These are phyloP conservation scores for Megalopta genalis DNA, from an alignment of 1,140 invertebrate species.

Conservation along the genomic window DNA sequence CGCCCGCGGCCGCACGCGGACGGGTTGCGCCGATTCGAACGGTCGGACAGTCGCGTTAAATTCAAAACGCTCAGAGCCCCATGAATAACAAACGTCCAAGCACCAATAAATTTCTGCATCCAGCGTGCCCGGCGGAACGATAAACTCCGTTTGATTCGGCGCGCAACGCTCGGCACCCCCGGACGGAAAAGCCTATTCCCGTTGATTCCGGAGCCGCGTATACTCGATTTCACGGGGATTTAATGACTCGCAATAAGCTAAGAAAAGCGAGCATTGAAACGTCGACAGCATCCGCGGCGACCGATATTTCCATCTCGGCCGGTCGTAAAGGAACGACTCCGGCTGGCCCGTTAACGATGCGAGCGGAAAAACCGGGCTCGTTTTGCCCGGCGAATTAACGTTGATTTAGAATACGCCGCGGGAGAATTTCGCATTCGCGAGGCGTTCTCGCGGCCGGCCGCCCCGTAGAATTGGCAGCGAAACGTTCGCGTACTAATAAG, in stretches of 20 bases:
- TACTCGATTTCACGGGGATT: too few relatives aligned
- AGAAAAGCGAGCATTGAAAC: background rate
- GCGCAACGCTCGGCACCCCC: too few relatives aligned
- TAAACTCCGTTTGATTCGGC: too few relatives aligned
- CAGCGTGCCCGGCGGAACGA: too few relatives aligned
- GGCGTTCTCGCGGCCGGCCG: background rate
- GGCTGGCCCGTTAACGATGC: background rate
- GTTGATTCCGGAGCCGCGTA: too few relatives aligned
- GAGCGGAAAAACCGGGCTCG: background rate
- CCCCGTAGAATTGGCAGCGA: conserved; percentile 19
- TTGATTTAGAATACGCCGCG: background rate
- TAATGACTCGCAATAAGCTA: background rate
- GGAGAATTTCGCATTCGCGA: background rate
- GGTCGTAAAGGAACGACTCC: background rate
- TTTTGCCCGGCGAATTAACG: conserved; percentile 18
- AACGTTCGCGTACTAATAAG: conserved; percentile 34
- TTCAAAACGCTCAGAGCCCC: too few relatives aligned
- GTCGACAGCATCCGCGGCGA: background rate
- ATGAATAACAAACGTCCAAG: too few relatives aligned
- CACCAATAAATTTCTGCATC: too few relatives aligned
- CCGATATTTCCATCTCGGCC: background rate
- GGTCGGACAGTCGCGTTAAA: too few relatives aligned
- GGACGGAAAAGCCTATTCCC: too few relatives aligned
- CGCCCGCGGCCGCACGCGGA: too few relatives aligned
- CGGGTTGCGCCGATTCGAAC: too few relatives aligned